A percentile compares a stretch with the other conserved stretches of the same genome.
Evolutionary conservation across 2,888 invertebrate genomes (phyloP).

Genomic region (Bhutanitis thaidina): DNA sequence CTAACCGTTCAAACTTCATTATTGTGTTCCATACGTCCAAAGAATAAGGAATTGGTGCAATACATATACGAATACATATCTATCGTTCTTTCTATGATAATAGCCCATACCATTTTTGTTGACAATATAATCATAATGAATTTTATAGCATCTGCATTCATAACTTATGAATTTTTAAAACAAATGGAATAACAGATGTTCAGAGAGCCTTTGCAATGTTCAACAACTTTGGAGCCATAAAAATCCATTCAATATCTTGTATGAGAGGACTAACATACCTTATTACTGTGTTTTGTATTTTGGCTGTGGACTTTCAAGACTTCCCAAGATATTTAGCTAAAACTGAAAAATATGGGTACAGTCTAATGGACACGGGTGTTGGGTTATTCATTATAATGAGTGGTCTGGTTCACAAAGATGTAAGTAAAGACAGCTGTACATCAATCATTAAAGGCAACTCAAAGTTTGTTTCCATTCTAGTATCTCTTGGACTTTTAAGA

Average conservation of each 20-base stretch:
- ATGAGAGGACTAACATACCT: slow-evolving; percentile 85
- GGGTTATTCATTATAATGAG: slow-evolving; percentile 91
- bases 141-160: slow-evolving; percentile 37
- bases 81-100: slow-evolving; percentile 76
- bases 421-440: slow-evolving; percentile 39
- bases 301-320: slow-evolving; percentile 95
- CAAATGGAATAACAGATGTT: slow-evolving; percentile 23
- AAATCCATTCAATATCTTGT: slow-evolving; percentile 79
- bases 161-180: slow-evolving; percentile 34
- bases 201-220: slow-evolving; percentile 26
- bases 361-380: slow-evolving; percentile 97
- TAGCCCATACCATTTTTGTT: slow-evolving; percentile 77
- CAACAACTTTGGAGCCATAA: slow-evolving; percentile 37
- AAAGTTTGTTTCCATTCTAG: slow-evolving; percentile 50
- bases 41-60: slow-evolving; percentile 28
- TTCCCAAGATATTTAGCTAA: slow-evolving; percentile 94
- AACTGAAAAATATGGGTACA: slow-evolving; percentile 90
- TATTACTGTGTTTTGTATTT: slow-evolving; percentile 88
- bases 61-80: slow-evolving; percentile 77
- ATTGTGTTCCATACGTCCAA: slow-evolving; percentile 39
- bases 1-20: slow-evolving; percentile 59
- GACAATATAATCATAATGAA: slow-evolving; percentile 51
- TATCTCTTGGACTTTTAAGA: slow-evolving; percentile 82
- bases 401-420: slow-evolving; percentile 83
- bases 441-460: slow-evolving; percentile 54